Base-by-base conservation (phyloP, 2,113 vertebrate species). In the Aspidoscelis tigris region DNA sequence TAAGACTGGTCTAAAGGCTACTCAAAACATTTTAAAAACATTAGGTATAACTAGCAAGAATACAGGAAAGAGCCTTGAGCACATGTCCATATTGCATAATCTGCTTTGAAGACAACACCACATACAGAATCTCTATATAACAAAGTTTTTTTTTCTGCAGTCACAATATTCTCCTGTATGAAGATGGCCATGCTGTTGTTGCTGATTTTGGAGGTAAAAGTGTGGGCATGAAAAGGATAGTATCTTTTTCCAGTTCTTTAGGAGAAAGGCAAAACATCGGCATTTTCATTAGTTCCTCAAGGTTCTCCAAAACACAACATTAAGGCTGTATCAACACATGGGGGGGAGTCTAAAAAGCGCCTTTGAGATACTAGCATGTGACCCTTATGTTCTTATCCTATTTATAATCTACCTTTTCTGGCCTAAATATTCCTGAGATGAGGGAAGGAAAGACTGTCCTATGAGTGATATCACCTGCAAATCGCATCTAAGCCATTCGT, bases 81-180 rank as follows among this genome's bases (percentile, higher is more conserved):
- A 33, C 7, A 6, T 75, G 41, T n/a, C 5, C 43, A 65, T 82
- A 22, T 24, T 68, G 64, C 41, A 79, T 14, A 68, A 79, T 66
- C 41, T 39, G 12, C 22, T 64, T 87, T 64, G 83, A 82, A 43
- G 70, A 44, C 1, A 22, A 33, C 76, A 50, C 7, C 65, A 65
- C 14, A 21, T 81, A 68, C 9, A 68, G 11, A 47, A 61, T 77
- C 2, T 20, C 82, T 0, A 50, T 9, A 12, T 65, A 64, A 5
- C 44, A 4, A 80, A 24, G 58, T 18, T 18, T 61, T 47, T 86
- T 87, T 85, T 24, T 3, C 14, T 43, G 33, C 90, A 99, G 98
- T 90, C 99, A 99, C 92, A 99, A 98, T 74, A 99, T 99, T 90
- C 96, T 99, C 89, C 97, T 99, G 3, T 99, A 97, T 84, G 98